phyloP scores from a whole-genome alignment of 2,797 vertebrate genomes.

The Sebastes kiyomatsui region DNA sequence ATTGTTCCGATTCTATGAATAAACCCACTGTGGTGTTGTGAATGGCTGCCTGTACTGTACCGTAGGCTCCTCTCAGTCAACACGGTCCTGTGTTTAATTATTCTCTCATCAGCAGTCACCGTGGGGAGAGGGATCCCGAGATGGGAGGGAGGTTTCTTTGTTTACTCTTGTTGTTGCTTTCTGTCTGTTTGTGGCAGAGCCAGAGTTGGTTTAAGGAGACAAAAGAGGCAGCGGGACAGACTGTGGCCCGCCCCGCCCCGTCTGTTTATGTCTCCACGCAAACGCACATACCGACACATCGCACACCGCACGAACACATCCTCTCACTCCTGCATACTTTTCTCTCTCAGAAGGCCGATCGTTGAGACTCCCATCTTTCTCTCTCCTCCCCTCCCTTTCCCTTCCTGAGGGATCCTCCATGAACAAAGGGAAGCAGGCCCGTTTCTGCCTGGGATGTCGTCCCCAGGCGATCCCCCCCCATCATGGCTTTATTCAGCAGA shows the following conservation, averaged over 20 bases:
- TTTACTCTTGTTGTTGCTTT: conserved; percentile 55
- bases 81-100: conserved; percentile 38
- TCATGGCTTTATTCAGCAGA: conserved; percentile 39
- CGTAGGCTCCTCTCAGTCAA: background rate
- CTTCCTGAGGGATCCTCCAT: conserved; percentile 27
- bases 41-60: background rate
- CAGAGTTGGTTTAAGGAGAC: conserved; percentile 30
- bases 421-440: conserved; percentile 43
- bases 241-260: conserved; percentile 2
- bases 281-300: background rate
- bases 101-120: conserved; percentile 34
- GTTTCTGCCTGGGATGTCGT: conserved; percentile 37
- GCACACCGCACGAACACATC: conserved; percentile 4
- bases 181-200: conserved; percentile 14
- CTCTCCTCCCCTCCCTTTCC: background rate
- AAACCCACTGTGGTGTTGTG: conserved; percentile 5
- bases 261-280: conserved; percentile 30
- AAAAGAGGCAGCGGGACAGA: conserved; percentile 36
- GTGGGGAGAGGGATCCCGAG: conserved; percentile 16
- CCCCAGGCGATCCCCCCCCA: conserved; percentile 29
- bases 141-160: conserved; percentile 35
- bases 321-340: conserved; percentile 12
- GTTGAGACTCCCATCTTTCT: background rate
- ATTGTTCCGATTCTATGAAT: conserved; percentile 36
- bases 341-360: conserved; percentile 7